phyloP scores from a whole-genome alignment of 2,113 vertebrate species.

The Hemibagrus wyckioides region DNA sequence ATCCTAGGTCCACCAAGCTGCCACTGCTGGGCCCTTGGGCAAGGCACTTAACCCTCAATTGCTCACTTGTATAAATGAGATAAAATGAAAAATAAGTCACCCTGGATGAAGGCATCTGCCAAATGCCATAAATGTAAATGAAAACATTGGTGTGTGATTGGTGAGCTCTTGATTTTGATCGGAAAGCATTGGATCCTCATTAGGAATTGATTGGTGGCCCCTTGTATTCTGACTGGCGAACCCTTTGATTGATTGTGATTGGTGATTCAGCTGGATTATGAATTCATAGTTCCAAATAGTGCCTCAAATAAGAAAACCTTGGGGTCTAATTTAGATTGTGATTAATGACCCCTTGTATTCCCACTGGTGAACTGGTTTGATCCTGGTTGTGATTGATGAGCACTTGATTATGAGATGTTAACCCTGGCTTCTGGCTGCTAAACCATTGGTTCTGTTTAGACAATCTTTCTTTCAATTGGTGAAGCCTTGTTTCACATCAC shows the following conservation, averaged over 20 bases:
- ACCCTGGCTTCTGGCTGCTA: background rate
- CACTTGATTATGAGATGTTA: background rate
- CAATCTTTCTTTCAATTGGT: background rate
- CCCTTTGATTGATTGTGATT: too few relatives aligned
- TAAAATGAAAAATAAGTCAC: too few relatives aligned
- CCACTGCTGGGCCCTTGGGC: too few relatives aligned
- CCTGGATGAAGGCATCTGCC: too few relatives aligned
- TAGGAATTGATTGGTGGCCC: background rate
- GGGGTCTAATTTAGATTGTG: background rate
- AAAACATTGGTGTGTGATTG: background rate
- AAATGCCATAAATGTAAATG: background rate
- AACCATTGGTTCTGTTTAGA: background rate
- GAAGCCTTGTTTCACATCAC: background rate
- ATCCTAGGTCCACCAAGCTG: too few relatives aligned
- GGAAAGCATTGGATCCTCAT: background rate
- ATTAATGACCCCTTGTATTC: background rate
- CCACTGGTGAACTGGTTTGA: background rate
- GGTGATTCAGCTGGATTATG: too few relatives aligned
- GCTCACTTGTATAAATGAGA: too few relatives aligned
- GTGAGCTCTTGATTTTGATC: background rate
- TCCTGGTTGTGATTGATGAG: background rate
- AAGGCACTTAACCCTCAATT: too few relatives aligned
- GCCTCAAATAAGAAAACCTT: background rate
- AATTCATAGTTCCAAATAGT: too few relatives aligned
- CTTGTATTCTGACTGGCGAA: background rate